Evolutionary conservation across 2,113 vertebrate genomes (phyloP), one percentile per base, ranked within the genome.

Genomic region (Mystacornis crossleyi): DNA sequence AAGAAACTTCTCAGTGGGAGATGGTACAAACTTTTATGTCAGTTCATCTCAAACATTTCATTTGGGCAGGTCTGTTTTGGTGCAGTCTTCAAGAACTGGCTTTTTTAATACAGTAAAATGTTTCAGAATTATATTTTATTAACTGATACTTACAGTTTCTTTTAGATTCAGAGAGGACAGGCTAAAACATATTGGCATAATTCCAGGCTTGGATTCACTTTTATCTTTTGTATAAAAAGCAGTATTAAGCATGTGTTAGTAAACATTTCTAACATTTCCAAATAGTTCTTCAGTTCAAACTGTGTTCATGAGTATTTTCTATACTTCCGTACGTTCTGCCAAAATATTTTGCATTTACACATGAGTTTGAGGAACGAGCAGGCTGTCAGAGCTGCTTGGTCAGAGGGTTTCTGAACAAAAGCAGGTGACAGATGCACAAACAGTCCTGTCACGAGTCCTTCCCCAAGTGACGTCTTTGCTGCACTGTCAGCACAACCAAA

Each of bases 1-100:
- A 91, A 95, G 91, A 95, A 93, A 91, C 78, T 92, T 90, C 71
- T 84, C 91, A 74, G 89, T 42, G 61, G 89, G 81, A 96, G 65
- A 47, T 67, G 60, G 67, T 96, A 86, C 47, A 80, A 94, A 93
- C 28, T 75, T 89, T 77, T 91, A 51, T 84, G 81, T 92, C 86
- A 89, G 55, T 48, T 95, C 73, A 81, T 83, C 73, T 81, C 62
- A 66, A 66, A 77, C 74, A 71, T 88, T 70, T 90, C 26, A 47
- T 72, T 81, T 77, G 74, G 65, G 40, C 62, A 87, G 43, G 87
- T 85, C 81, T 57, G 42, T 43, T 74, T 64, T 60, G 31, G 60
- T 64, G 43, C n/a, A 38, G 70, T 92, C 43, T 58, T 89, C 65
- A 91, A 60, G 53, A 86, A 70, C 0, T 66, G n/a, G 6, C 31